Evolutionary conservation across 2,113 vertebrate genomes (phyloP).

Genomic region (Cololabis saira): DNA sequence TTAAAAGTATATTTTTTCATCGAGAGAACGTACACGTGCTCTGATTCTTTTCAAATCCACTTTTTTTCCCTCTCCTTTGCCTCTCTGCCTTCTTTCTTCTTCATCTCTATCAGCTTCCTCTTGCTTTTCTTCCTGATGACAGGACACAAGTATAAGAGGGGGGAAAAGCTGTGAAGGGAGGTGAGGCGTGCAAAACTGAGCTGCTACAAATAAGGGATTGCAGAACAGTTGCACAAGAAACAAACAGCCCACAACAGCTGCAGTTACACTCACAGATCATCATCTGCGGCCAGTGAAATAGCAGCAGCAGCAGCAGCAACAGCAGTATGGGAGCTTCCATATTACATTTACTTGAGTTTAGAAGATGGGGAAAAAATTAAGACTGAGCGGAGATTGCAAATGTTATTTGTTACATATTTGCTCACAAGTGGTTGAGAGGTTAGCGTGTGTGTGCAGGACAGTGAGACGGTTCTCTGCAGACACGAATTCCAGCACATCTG

Average conservation of each 20-base stretch:
- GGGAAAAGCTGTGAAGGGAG: slow-evolving; percentile 12
- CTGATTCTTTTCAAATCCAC: slow-evolving; percentile 25
- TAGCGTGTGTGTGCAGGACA: slow-evolving; percentile 10
- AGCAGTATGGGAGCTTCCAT: slow-evolving; percentile 20
- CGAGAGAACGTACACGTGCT: slow-evolving; percentile 25
- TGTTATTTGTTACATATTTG: slow-evolving; percentile 48
- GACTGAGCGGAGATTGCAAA: slow-evolving; percentile 18
- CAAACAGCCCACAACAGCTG: slow-evolving; percentile 44
- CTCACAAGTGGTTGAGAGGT: slow-evolving; percentile 58
- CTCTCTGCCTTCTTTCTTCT: slow-evolving; percentile 25
- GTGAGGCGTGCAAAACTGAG: slow-evolving; percentile 16
- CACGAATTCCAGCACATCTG: slow-evolving; percentile 63
- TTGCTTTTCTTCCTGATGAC: slow-evolving; percentile 48
- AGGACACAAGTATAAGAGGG: slow-evolving; percentile 34
- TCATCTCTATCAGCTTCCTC: slow-evolving; percentile 37
- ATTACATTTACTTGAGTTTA: slow-evolving; percentile 40
- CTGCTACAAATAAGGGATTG: slow-evolving; percentile 46
- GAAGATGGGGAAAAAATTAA: neutral
- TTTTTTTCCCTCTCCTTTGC: slow-evolving; percentile 12
- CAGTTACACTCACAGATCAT: slow-evolving; percentile 19
- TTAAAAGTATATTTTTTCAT: slow-evolving; percentile 28
- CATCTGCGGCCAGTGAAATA: slow-evolving; percentile 36
- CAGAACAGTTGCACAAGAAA: slow-evolving; percentile 58
- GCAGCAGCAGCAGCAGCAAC: slow-evolving; percentile 19
- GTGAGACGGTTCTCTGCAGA: slow-evolving; percentile 34